Conservation (phyloP, 2,113 vertebrate species). For the Pterocles orientalis region DNA sequence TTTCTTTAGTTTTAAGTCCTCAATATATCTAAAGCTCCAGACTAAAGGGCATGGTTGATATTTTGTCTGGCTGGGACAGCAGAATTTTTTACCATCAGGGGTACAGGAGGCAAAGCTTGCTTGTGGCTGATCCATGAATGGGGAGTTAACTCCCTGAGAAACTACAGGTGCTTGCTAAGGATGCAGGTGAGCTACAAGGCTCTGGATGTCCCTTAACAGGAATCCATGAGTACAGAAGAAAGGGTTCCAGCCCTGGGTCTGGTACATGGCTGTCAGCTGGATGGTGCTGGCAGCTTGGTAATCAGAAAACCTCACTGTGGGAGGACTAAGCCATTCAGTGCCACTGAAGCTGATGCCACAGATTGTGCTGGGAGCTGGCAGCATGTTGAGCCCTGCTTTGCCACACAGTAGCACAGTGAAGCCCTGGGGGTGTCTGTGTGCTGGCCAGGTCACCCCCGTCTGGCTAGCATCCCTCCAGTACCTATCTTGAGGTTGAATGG, state of each 20-base stretch:
- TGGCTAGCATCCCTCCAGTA: not conserved
- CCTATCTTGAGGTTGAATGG: not conserved
- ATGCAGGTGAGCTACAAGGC: not conserved
- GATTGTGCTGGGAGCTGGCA: accelerated
- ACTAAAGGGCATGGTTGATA: not conserved
- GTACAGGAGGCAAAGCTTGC: not conserved
- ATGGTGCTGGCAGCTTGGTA: not conserved
- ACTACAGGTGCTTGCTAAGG: not conserved
- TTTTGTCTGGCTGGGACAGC: not conserved
- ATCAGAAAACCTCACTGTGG: not conserved
- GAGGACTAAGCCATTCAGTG: not conserved
- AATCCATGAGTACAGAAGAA: accelerated
- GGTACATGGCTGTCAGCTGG: not conserved
- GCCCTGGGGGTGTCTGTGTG: accelerated
- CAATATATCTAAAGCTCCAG: not conserved
- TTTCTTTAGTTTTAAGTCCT: not conserved
- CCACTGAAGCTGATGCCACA: not conserved
- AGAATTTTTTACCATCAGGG: not conserved
- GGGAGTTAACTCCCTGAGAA: not conserved
- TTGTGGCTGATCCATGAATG: not conserved
- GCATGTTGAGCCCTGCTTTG: not conserved
- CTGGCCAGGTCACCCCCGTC: accelerated
- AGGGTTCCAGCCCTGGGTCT: not conserved
- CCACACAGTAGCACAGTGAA: accelerated
- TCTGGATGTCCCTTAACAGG: not conserved